Conservation (phyloP, 2,888 invertebrate species). For the Drosophila peninsularis region DNA sequence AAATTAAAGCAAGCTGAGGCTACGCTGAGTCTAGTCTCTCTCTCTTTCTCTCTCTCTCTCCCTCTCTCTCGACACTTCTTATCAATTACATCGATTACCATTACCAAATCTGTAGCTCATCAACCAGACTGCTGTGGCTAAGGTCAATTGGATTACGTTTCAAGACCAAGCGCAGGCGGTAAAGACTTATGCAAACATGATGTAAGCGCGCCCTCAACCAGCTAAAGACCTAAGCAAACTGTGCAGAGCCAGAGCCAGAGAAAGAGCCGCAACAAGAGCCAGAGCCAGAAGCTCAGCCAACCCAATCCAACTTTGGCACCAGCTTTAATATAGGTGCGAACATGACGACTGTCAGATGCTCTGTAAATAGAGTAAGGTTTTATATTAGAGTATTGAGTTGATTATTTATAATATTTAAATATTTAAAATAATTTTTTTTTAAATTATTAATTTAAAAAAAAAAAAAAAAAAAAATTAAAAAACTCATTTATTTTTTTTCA, state of each 20-base stretch:
- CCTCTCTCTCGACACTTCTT: background rate
- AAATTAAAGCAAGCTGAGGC: background rate
- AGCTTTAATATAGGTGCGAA: too few relatives aligned
- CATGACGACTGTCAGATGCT: background rate
- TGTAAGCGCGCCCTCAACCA: constrained; percentile 53
- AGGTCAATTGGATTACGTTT: constrained; percentile 63
- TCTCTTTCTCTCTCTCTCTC: background rate
- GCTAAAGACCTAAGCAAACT: constrained; percentile 66
- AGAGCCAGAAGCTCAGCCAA: constrained; percentile 29
- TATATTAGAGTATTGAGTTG: too few relatives aligned
- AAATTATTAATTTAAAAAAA: too few relatives aligned
- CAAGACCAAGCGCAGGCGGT: constrained; percentile 55
- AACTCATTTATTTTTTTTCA: background rate
- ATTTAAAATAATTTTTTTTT: too few relatives aligned
- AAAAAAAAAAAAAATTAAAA: too few relatives aligned
- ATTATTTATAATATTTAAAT: too few relatives aligned
- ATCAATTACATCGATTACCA: constrained; percentile 19
- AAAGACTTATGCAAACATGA: constrained; percentile 65
- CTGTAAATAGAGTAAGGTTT: too few relatives aligned
- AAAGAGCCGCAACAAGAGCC: constrained; percentile 2
- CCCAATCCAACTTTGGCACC: constrained; percentile 41
- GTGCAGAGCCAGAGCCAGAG: constrained; percentile 3
- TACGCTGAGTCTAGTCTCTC: background rate
- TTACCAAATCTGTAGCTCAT: constrained; percentile 18
- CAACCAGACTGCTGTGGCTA: constrained; percentile 31